Evolutionary conservation across 2,113 vertebrate species (phyloP).

Genomic region (Oriolus oriolus): DNA sequence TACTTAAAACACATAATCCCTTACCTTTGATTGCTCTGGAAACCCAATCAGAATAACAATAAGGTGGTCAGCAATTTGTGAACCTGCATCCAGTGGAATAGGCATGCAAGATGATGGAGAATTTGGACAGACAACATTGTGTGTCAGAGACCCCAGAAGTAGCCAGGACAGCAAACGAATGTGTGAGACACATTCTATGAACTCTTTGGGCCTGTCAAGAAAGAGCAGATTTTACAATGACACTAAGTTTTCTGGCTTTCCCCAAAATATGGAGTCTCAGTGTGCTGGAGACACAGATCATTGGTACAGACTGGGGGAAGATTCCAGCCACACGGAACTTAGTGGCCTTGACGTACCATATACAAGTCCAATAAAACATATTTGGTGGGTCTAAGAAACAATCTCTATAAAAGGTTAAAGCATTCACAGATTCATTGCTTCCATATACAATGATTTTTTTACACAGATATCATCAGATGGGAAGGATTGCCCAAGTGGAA

Average conservation of each 20-base stretch:
- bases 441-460: background rate
- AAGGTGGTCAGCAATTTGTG: slow-evolving; percentile 96
- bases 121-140: slow-evolving; percentile 91
- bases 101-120: slow-evolving; percentile 92
- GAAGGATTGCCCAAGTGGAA: background rate
- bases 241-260: background rate
- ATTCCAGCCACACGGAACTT: background rate
- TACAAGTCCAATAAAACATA: background rate
- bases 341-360: background rate
- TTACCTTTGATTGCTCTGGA: slow-evolving; percentile 98
- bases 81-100: slow-evolving; percentile 96
- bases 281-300: background rate
- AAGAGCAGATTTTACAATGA: slow-evolving; percentile 23
- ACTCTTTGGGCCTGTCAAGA: slow-evolving; percentile 90
- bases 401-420: background rate
- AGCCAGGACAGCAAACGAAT: slow-evolving; percentile 97
- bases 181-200: slow-evolving; percentile 97
- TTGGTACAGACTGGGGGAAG: background rate
- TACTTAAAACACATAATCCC: slow-evolving; percentile 37
- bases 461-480: background rate
- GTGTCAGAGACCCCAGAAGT: slow-evolving; percentile 93
- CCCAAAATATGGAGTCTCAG: background rate
- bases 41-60: slow-evolving; percentile 98
- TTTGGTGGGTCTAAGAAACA: background rate
- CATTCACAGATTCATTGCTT: background rate